These are phyloP conservation scores for Rhizomys pruinosus DNA, from an alignment of 2,113 vertebrate species.

Conservation along the genomic window DNA sequence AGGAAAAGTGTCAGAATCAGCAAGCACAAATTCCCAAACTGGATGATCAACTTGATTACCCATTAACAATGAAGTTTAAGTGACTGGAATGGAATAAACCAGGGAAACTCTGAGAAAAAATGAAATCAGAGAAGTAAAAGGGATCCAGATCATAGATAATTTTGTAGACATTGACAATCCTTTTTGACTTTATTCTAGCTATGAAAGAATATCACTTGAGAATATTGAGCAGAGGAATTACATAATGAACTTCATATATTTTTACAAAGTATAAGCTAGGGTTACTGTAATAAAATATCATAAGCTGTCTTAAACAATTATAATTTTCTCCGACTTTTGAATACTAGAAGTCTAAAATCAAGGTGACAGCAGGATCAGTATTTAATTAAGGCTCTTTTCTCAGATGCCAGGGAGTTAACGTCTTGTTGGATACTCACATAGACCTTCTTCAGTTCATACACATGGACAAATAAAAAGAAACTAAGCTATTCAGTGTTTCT, in stretches of 20 bases:
- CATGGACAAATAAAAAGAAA: background rate
- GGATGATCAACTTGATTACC: background rate
- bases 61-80: background rate
- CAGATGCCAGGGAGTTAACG: background rate
- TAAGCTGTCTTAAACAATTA: background rate
- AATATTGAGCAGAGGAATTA: background rate
- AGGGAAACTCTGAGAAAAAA: background rate
- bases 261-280: background rate
- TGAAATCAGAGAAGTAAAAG: background rate
- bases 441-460: background rate
- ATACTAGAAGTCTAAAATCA: background rate
- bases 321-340: background rate
- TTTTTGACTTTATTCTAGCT: background rate
- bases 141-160: background rate
- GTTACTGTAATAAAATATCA: background rate
- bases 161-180: background rate
- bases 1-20: background rate
- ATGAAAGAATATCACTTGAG: background rate
- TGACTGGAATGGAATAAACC: background rate
- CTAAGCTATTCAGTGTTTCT: background rate
- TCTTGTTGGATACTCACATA: background rate
- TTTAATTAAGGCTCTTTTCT: background rate
- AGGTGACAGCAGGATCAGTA: background rate
- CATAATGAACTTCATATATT: background rate
- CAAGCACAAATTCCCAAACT: background rate